These are phyloP conservation scores for Palythoa grandis DNA, from an alignment of 92 coral and sea anemone species.

Conservation along the genomic window DNA sequence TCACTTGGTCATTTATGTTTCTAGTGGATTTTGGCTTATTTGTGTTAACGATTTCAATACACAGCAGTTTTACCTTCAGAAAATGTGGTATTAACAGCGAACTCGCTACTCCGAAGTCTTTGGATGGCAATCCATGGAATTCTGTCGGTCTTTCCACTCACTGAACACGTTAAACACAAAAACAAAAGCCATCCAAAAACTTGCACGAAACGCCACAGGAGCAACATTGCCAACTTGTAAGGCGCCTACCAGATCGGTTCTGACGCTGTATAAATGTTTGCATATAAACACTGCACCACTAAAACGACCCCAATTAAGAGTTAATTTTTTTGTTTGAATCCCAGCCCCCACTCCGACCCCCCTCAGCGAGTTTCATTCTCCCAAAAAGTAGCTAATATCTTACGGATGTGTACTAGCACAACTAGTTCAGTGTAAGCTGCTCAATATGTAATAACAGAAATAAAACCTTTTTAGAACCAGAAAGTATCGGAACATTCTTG, in stretches of 20 bases:
- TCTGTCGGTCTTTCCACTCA: not conserved
- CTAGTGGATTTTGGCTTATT: conserved; percentile 10
- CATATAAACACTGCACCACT: conserved; percentile 30
- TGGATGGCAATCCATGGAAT: conserved; percentile 7
- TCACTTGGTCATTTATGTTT: not conserved
- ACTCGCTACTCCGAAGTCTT: conserved; percentile 21
- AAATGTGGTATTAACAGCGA: not conserved
- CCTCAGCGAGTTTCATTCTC: conserved; percentile 27
- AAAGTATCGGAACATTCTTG: not conserved
- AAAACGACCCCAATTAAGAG: conserved; percentile 38
- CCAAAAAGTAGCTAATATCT: conserved; percentile 27
- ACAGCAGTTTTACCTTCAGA: conserved; percentile 24
- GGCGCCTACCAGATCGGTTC: not conserved
- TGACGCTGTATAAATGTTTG: conserved; percentile 38
- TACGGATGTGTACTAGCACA: not conserved
- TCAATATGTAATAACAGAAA: not conserved
- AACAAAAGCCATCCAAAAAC: conserved; percentile 1
- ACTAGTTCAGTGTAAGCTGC: not conserved
- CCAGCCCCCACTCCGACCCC: conserved; percentile 44
- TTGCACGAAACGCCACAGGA: not conserved
- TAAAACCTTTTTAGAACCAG: not conserved
- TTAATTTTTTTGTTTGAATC: conserved; percentile 35
- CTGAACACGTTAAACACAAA: not conserved
- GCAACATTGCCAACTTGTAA: conserved; percentile 14
- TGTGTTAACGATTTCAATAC: conserved; percentile 11